These are phyloP conservation scores for Phalanger gymnotis DNA, from an alignment of 2,797 vertebrate species.

Conservation along the genomic window DNA sequence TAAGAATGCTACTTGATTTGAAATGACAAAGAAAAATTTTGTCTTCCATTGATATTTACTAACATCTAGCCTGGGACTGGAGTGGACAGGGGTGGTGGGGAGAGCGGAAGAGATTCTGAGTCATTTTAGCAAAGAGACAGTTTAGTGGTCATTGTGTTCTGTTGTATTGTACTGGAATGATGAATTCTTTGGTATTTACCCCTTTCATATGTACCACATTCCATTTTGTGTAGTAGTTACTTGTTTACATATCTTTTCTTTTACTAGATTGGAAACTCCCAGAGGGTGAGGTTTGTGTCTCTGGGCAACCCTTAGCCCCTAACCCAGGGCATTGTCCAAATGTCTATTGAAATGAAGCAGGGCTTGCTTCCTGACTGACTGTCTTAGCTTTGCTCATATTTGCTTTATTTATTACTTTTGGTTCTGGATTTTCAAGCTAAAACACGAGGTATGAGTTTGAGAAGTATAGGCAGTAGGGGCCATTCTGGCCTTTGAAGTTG, in stretches of 20 bases:
- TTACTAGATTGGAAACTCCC: not conserved
- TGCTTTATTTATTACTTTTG: not conserved
- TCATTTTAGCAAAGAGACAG: not conserved
- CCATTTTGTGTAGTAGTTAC: not conserved
- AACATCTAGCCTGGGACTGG: not conserved
- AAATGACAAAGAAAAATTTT: not conserved
- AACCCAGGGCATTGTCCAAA: not conserved
- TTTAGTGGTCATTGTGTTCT: not conserved
- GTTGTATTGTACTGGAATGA: not conserved
- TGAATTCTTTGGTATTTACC: not conserved
- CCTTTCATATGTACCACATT: not conserved
- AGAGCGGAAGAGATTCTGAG: not conserved
- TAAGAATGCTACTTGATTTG: not conserved
- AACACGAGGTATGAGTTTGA: not conserved
- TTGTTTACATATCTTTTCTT: not conserved
- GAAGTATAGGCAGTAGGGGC: not conserved
- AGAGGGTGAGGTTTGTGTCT: not conserved
- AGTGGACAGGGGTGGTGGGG: rapidly evolving
- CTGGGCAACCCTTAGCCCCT: not conserved
- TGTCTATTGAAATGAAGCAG: not conserved
- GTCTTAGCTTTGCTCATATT: not conserved
- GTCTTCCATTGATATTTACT: not conserved
- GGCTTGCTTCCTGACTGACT: not conserved
- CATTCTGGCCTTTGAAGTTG: not conserved
- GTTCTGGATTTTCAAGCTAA: not conserved